Evolutionary conservation across 2,113 vertebrate genomes (phyloP).

Genomic region (Dicerorhinus sumatrensis): DNA sequence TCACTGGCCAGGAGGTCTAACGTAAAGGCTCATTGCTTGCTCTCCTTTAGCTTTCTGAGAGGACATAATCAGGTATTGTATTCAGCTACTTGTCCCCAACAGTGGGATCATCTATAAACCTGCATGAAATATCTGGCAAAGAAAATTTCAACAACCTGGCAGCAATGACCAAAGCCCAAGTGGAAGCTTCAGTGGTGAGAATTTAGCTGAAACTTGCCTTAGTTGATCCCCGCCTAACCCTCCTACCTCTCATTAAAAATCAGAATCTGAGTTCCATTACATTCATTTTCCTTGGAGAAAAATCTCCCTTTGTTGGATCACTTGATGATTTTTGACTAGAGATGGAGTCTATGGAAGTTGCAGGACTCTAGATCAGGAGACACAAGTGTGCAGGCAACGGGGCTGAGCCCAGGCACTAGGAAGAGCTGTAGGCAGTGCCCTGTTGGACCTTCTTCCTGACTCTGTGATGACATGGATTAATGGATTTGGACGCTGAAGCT

Average conservation of each 20-base stretch:
- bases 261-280: background rate
- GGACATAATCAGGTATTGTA: slow-evolving; percentile 38
- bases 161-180: slow-evolving; percentile 26
- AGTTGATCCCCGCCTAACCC: background rate
- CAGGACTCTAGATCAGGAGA: background rate
- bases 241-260: background rate
- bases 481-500: background rate
- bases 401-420: background rate
- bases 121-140: slow-evolving; percentile 51
- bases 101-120: slow-evolving; percentile 20
- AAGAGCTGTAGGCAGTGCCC: background rate
- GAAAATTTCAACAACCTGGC: slow-evolving; percentile 70
- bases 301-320: background rate
- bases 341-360: background rate
- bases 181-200: slow-evolving; percentile 36
- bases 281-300: background rate
- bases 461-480: background rate
- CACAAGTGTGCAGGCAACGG: background rate
- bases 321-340: background rate
- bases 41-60: background rate
- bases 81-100: slow-evolving; percentile 74
- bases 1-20: slow-evolving; percentile 65
- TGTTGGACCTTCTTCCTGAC: background rate
- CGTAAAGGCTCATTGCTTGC: slow-evolving; percentile 75
- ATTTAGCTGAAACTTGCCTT: slow-evolving; percentile 31